These are phyloP conservation scores for Ptychoptera contaminata DNA, from an alignment of 2,888 invertebrate genomes.

Conservation along the genomic window DNA sequence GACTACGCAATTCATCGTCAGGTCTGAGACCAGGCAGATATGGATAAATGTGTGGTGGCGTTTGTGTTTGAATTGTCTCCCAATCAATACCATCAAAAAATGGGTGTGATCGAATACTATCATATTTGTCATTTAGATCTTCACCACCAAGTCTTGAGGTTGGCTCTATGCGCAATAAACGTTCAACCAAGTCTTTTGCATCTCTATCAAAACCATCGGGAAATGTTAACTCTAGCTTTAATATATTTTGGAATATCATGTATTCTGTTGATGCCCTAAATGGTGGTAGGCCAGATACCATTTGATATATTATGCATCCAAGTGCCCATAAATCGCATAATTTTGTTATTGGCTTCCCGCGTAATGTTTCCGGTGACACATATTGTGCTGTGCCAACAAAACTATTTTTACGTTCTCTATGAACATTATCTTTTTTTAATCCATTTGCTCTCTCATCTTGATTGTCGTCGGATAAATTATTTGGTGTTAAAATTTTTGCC, in stretches of 20 bases:
- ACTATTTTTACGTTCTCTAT: constrained; percentile 29
- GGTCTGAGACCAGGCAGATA: constrained; percentile 54
- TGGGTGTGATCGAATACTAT: constrained; percentile 68
- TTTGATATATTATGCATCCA: constrained; percentile 93
- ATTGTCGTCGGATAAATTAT: constrained; percentile 5
- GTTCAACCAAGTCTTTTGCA: constrained; percentile 77
- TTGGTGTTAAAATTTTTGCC: constrained; percentile 54
- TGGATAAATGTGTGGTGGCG: constrained; percentile 68
- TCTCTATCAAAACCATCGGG: constrained; percentile 78
- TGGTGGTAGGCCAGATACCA: constrained; percentile 85
- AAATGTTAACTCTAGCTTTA: constrained; percentile 77
- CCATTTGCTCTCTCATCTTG: constrained; percentile 12
- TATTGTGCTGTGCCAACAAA: constrained; percentile 99
- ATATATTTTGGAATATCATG: constrained; percentile 89
- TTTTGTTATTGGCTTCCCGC: constrained; percentile 55
- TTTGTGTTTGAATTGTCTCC: constrained; percentile 57
- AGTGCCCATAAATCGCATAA: constrained; percentile 94
- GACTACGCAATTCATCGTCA: constrained; percentile 46
- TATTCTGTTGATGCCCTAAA: constrained; percentile 89
- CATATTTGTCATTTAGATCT: constrained; percentile 56
- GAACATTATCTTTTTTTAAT: constrained; percentile 11
- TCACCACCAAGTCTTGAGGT: constrained; percentile 64
- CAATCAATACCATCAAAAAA: constrained; percentile 78
- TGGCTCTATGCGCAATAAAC: constrained; percentile 70
- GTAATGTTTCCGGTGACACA: constrained; percentile 91